Evolutionary conservation across 1,140 invertebrate species (phyloP).

Genomic region (Planococcus citri): DNA sequence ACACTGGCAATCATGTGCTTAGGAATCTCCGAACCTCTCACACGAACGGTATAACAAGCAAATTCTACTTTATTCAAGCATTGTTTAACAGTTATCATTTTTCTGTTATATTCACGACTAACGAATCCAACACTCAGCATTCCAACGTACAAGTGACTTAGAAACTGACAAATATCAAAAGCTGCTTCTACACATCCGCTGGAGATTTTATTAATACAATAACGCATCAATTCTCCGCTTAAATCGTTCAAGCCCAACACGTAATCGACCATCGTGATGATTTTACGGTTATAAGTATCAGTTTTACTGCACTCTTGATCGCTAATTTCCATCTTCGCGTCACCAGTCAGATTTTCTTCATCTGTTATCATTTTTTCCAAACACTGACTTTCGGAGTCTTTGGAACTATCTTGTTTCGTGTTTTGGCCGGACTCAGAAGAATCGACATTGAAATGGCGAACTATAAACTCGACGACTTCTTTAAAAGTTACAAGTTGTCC

Average conservation of each 20-base stretch:
- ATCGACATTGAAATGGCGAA: background rate
- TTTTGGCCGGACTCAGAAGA: too few relatives aligned
- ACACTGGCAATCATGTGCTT: conserved; percentile 49
- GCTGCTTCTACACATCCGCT: conserved; percentile 63
- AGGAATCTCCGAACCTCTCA: conserved; percentile 66
- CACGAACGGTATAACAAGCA: conserved; percentile 68
- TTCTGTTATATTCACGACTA: conserved; percentile 57
- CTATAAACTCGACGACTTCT: conserved; percentile 32
- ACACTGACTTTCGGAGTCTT: too few relatives aligned
- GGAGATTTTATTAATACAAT: conserved; percentile 70
- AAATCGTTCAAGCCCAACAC: conserved; percentile 77
- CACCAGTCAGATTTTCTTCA: background rate
- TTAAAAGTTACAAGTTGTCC: conserved; percentile 36
- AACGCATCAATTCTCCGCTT: conserved; percentile 80
- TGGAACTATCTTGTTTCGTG: too few relatives aligned
- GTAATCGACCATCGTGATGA: conserved; percentile 51
- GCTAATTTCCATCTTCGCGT: background rate
- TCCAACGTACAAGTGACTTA: conserved; percentile 57
- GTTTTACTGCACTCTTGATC: conserved; percentile 32
- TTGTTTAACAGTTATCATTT: conserved; percentile 52
- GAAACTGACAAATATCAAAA: conserved; percentile 54
- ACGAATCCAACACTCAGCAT: conserved; percentile 44
- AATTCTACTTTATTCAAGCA: conserved; percentile 71
- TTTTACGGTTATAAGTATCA: conserved; percentile 10
- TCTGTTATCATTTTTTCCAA: too few relatives aligned